Conservation (phyloP, 2,888 invertebrate genomes). For the Itoplectis maculator region DNA sequence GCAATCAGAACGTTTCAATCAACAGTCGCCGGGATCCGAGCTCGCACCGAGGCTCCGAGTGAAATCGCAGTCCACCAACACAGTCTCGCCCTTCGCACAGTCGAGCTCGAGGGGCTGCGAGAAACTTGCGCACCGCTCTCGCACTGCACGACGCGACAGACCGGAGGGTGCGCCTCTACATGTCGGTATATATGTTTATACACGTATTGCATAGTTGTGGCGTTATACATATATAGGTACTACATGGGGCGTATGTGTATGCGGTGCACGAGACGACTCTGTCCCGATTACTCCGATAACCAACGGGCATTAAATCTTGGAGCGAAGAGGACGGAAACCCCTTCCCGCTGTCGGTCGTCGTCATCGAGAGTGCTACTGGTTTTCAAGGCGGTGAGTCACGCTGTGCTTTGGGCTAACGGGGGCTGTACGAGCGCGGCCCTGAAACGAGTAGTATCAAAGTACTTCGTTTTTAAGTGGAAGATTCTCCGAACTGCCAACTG, state of each 20-base stretch:
- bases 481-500: conserved; percentile 49
- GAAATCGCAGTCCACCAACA: conserved; percentile 55
- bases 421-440: neutral
- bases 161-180: conserved; percentile 31
- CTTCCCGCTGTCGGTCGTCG: conserved; percentile 37
- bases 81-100: conserved; percentile 10
- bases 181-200: conserved; percentile 17
- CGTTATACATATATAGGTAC: neutral
- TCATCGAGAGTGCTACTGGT: conserved; percentile 50
- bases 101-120: conserved; percentile 36
- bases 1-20: conserved; percentile 85
- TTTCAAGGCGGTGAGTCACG: conserved; percentile 61
- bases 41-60: conserved; percentile 55
- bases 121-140: conserved; percentile 40
- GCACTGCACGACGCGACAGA: conserved; percentile 6
- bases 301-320: conserved; percentile 82
- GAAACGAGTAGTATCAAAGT: conserved; percentile 16
- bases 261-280: conserved; percentile 70
- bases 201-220: neutral
- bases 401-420: conserved; percentile 15
- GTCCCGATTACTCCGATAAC: conserved; percentile 82
- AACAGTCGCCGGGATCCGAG: conserved; percentile 78
- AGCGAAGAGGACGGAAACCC: conserved; percentile 78
- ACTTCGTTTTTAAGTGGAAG: conserved; percentile 42
- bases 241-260: no score